Evolutionary conservation across 2,113 vertebrate genomes (phyloP), one percentile per base, ranked within the genome.

Genomic region (Gopherus evgoodei): DNA sequence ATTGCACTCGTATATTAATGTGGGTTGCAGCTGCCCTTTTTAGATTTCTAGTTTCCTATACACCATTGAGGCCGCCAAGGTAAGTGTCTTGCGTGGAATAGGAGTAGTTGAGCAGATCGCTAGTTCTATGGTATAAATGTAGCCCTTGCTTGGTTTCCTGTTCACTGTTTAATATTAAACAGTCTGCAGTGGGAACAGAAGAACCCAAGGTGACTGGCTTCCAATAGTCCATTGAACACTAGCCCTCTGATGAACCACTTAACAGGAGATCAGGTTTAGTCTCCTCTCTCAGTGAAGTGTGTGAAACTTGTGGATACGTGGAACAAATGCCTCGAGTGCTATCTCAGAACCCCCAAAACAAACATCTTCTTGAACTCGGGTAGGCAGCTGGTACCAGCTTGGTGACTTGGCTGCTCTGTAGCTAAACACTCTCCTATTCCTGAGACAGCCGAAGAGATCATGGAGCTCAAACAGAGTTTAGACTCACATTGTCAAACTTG

Each of bases 301-400:
- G 0, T n/a, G 42, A 25, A 1, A 1, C 19, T 47, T 2, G 11
- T 1, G 49, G 4, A 2, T 3, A 10, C n/a, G 1, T 1, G 44
- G 52, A 57, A 81, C 69, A 31, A 44, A 16, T 5, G 22, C 38
- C 56, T 21, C 14, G 11, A 9, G 53, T 14, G 0, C 8, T 69
- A 13, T 6, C 4, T 0, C 21, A 69, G 57, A 78, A 52, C 87
- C 49, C 69, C 62, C 86, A 1, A 8, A 42, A 57, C 54, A 83
- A 72, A 81, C 8, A 0, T 11, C 35, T 50, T 50, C 84, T 11
- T 1, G 25, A 6, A 0, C 44, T n/a, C 1, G 0, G 19, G 65
- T 54, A 84, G 50, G 54, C 29, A 49, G 4, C 87, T 5, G 42
- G 31, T 87, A 56, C 29, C 50, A 25, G 65, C 87, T 57, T 11